Evolutionary conservation across 2,888 invertebrate genomes (phyloP).

Genomic region (Anthophora plumipes): DNA sequence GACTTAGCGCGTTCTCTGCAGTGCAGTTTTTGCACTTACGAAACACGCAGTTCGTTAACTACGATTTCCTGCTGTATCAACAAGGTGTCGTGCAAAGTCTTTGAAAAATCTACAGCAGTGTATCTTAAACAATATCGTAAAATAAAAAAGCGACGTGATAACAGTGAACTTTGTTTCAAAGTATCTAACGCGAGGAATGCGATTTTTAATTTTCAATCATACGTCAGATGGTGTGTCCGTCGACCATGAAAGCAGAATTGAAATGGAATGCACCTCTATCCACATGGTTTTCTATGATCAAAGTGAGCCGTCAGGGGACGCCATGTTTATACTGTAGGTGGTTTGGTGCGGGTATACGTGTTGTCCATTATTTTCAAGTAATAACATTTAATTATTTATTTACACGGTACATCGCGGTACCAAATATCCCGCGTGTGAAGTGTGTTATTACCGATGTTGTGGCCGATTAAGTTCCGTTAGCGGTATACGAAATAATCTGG

Average conservation of each 20-base stretch:
- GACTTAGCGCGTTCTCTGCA: not conserved
- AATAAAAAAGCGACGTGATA: not conserved
- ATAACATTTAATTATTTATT: conserved; percentile 71
- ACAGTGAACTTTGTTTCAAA: not conserved
- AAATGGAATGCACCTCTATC: conserved; percentile 1
- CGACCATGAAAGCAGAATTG: not conserved
- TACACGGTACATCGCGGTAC: conserved; percentile 49
- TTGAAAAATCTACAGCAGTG: not conserved
- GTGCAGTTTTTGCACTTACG: not conserved
- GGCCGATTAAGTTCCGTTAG: conserved; percentile 17
- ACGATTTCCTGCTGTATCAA: not conserved
- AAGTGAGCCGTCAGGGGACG: conserved; percentile 56
- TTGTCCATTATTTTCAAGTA: conserved; percentile 70
- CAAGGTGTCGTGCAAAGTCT: not conserved
- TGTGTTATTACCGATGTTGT: conserved; percentile 14
- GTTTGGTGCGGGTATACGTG: conserved; percentile 68
- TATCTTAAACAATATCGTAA: not conserved
- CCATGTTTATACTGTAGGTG: conserved; percentile 73
- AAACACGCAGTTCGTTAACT: not conserved
- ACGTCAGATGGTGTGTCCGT: not conserved
- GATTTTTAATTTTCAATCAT: not conserved
- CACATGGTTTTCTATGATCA: not conserved
- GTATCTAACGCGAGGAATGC: not conserved
- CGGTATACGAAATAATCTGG: conserved; percentile 16
- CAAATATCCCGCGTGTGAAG: conserved; percentile 37